These are phyloP conservation scores for Zoanthus solanderi DNA, from an alignment of 92 coral and sea anemone species.

Conservation along the genomic window DNA sequence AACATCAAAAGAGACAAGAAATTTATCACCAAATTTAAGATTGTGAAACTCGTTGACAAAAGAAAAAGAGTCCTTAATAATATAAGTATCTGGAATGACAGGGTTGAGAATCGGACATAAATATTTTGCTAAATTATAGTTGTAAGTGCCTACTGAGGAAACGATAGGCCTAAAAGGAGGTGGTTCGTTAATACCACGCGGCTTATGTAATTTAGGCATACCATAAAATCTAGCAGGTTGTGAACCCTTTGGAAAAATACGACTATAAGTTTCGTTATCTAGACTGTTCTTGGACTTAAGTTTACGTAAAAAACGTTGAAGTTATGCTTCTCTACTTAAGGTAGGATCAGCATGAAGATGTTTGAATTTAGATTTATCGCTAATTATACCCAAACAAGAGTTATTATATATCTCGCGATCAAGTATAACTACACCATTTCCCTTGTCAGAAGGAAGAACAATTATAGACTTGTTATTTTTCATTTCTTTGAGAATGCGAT, in stretches of 20 bases:
- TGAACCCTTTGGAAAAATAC: constrained; percentile 7
- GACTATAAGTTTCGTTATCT: background rate
- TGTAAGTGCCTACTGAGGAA: too few species aligned
- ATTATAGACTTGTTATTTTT: background rate
- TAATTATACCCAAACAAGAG: background rate
- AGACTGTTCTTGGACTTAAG: background rate
- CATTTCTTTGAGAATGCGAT: background rate
- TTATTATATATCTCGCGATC: background rate
- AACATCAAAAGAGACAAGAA: too few species aligned
- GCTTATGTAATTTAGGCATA: constrained; percentile 7
- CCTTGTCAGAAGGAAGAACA: too few species aligned
- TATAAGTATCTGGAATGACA: too few species aligned
- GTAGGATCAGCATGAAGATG: constrained; percentile 21
- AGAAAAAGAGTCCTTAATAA: too few species aligned
- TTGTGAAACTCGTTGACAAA: too few species aligned
- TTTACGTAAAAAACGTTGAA: background rate
- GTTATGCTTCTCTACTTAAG: background rate
- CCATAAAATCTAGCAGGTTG: constrained; percentile 5
- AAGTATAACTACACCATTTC: background rate
- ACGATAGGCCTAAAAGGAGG: too few species aligned
- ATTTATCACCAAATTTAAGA: too few species aligned
- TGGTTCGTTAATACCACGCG: background rate
- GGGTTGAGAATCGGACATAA: too few species aligned
- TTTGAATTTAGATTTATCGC: background rate
- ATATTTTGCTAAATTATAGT: too few species aligned